Percentiles rank a stretch among this genome's conserved stretches.
Conservation (phyloP, 1,140 invertebrate genomes). For the Platorchestia sp. region DNA sequence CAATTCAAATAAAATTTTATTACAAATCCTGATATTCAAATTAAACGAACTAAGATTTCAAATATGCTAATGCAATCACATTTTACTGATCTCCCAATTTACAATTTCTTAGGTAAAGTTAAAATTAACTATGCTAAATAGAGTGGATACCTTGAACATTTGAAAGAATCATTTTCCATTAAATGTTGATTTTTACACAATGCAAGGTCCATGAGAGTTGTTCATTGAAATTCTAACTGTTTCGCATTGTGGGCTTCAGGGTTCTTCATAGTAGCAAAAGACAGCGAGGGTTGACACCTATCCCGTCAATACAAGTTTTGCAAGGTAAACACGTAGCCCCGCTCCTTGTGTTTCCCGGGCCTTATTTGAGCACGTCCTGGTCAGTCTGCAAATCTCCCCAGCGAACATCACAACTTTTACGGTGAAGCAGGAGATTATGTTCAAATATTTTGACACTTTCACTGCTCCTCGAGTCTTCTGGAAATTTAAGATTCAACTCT, state of each 20-base stretch:
- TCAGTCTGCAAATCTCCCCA: too few relatives aligned
- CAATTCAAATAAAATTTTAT: too few relatives aligned
- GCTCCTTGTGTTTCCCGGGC: neutral
- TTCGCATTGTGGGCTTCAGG: neutral
- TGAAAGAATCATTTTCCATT: neutral
- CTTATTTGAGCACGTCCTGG: neutral
- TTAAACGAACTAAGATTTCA: neutral
- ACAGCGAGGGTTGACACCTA: neutral
- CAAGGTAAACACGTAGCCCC: neutral
- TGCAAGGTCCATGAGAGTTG: neutral
- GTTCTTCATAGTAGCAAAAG: neutral
- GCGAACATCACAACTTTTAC: too few relatives aligned
- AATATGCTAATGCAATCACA: neutral
- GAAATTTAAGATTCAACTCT: too few relatives aligned
- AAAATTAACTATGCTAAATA: neutral
- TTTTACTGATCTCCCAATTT: neutral
- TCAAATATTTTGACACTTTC: too few relatives aligned
- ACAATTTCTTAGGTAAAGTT: neutral
- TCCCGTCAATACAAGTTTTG: neutral
- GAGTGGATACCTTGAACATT: neutral
- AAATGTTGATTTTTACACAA: neutral
- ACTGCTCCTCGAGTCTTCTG: too few relatives aligned
- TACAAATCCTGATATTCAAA: too few relatives aligned
- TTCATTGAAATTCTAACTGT: neutral
- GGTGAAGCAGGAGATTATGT: too few relatives aligned